Evolutionary conservation across 1,140 invertebrate species (phyloP).

Genomic region (Euura lappo): DNA sequence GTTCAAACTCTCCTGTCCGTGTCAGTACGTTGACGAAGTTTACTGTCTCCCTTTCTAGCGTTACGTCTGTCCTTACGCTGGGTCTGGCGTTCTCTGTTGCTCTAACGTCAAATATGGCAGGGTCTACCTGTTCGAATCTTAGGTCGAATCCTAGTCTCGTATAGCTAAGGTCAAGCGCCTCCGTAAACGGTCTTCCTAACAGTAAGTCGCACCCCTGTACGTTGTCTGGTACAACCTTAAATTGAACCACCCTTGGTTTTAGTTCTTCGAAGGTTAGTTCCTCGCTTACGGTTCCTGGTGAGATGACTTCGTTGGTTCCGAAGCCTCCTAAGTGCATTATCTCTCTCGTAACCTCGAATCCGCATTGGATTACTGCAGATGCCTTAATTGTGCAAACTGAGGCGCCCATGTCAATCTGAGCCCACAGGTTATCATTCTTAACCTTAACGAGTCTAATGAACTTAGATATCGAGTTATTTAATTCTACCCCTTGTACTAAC

Average conservation of each 20-base stretch:
- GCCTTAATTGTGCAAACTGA: constrained; percentile 27
- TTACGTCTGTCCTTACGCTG: too few species aligned
- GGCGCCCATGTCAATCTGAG: constrained; percentile 28
- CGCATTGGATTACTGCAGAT: constrained; percentile 18
- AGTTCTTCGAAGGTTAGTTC: constrained; percentile 17
- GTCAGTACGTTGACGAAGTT: neutral
- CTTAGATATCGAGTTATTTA: constrained; percentile 13
- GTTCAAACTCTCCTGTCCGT: neutral
- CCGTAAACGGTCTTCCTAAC: constrained; percentile 32
- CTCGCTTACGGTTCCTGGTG: constrained; percentile 15
- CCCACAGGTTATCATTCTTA: neutral
- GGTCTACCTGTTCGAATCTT: constrained; percentile 21
- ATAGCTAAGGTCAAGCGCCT: constrained; percentile 25
- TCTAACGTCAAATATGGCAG: neutral
- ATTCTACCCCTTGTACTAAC: constrained; percentile 12
- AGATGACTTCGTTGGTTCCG: constrained; percentile 9
- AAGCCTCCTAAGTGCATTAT: constrained; percentile 20
- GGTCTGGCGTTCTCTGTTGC: too few species aligned
- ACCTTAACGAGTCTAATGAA: constrained; percentile 23
- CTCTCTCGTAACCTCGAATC: constrained; percentile 11
- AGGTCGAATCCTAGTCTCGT: constrained; percentile 17
- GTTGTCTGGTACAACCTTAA: constrained; percentile 27
- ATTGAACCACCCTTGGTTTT: constrained; percentile 16
- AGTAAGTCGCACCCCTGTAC: constrained; percentile 24
- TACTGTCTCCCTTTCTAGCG: constrained; percentile 8